A percentile compares a stretch with the other conserved stretches of the same genome.
Conservation (phyloP, 2,888 invertebrate genomes). For the Deilephila porcellus region DNA sequence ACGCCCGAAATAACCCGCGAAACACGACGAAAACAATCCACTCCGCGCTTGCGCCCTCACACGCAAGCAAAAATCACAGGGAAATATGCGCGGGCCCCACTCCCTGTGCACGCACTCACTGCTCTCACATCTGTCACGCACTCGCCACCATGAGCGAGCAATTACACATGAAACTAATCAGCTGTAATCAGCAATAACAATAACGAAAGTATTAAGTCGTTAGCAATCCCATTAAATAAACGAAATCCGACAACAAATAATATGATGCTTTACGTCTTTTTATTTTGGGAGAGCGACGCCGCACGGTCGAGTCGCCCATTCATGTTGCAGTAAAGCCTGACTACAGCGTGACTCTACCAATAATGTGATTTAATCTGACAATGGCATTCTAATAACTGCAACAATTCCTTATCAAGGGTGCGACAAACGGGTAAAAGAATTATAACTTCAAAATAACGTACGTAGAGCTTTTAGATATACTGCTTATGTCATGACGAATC, state of each 20-base stretch:
- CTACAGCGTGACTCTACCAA: too few relatives aligned
- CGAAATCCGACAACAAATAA: too few relatives aligned
- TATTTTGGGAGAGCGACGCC: too few relatives aligned
- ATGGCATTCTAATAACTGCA: too few relatives aligned
- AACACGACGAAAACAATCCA: slow-evolving; percentile 84
- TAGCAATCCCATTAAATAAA: not conserved
- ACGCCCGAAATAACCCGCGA: slow-evolving; percentile 79
- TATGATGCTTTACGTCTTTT: too few relatives aligned
- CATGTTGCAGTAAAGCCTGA: too few relatives aligned
- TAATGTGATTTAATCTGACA: too few relatives aligned
- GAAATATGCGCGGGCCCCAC: slow-evolving; percentile 64
- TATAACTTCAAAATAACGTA: too few relatives aligned
- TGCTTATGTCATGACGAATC: not conserved
- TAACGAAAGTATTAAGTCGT: not conserved
- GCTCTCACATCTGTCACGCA: not conserved
- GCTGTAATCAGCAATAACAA: not conserved
- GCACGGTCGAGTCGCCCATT: too few relatives aligned
- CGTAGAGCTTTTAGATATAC: too few relatives aligned
- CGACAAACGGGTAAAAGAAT: too few relatives aligned
- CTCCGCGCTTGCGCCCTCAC: slow-evolving; percentile 73
- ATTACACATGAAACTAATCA: not conserved
- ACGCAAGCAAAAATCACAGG: slow-evolving; percentile 75
- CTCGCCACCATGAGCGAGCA: not conserved
- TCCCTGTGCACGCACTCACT: not conserved
- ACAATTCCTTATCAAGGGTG: too few relatives aligned